Conservation (phyloP, 1,140 invertebrate genomes). For the Steinernema khuongi region DNA sequence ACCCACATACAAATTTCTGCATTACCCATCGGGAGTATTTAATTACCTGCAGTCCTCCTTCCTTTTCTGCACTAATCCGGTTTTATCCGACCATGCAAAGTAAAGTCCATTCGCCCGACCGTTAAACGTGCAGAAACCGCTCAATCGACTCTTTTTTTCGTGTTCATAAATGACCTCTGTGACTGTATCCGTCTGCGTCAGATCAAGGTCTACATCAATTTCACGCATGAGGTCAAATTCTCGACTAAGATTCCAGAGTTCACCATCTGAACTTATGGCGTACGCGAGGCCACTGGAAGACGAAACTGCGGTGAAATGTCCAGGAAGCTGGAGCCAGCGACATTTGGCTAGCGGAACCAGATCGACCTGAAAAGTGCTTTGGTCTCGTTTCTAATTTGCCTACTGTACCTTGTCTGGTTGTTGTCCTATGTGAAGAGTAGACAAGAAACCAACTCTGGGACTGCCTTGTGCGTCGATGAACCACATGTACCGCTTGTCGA, state of each 20-base stretch:
- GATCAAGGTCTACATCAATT: constrained; percentile 2
- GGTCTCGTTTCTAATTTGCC: neutral
- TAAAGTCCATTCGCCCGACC: neutral
- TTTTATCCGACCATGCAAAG: constrained; percentile 1
- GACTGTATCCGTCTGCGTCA: neutral
- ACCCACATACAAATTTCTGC: too few relatives aligned
- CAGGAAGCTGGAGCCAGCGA: neutral
- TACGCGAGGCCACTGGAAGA: neutral
- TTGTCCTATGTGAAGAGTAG: constrained; percentile 3
- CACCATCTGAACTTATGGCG: neutral
- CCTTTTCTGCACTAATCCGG: neutral
- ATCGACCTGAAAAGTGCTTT: neutral
- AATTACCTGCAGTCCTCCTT: constrained; percentile 5
- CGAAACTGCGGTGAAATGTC: neutral
- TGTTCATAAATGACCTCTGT: constrained; percentile 1
- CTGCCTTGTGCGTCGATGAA: neutral
- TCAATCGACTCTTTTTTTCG: neutral
- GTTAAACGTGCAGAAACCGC: neutral
- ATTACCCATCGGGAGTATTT: too few relatives aligned
- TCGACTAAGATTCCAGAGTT: neutral
- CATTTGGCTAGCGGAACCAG: neutral
- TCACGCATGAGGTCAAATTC: neutral
- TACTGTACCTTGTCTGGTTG: neutral
- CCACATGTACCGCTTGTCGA: constrained; percentile 6
- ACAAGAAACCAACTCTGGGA: neutral